These are phyloP conservation scores for Rhineura floridana DNA, from an alignment of 2,113 vertebrate species.

Conservation along the genomic window DNA sequence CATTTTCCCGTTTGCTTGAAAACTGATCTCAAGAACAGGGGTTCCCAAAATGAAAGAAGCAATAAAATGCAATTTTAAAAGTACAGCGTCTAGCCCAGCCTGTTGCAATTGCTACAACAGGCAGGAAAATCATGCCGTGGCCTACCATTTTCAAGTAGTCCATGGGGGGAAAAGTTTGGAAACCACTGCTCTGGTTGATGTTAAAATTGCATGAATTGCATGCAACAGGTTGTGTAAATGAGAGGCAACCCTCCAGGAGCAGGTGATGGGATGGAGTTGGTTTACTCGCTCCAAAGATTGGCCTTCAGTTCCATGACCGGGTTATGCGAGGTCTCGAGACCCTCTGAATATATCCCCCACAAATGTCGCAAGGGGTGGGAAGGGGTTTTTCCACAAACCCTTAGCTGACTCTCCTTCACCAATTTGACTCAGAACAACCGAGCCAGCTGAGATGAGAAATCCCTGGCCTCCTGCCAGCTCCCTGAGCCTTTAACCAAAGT, in stretches of 20 bases:
- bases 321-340: neutral
- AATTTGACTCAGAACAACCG: neutral
- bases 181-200: too few relatives aligned
- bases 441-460: neutral
- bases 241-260: too few relatives aligned
- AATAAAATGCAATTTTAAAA: too few relatives aligned
- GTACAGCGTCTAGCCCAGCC: too few relatives aligned
- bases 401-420: slow-evolving; percentile 6
- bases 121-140: too few relatives aligned
- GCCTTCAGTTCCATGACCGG: neutral
- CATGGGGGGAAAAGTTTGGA: too few relatives aligned
- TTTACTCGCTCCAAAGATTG: neutral
- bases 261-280: neutral
- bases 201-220: neutral
- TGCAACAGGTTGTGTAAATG: neutral
- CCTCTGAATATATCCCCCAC: neutral
- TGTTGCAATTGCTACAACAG: too few relatives aligned
- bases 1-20: too few relatives aligned
- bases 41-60: too few relatives aligned
- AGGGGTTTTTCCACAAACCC: neutral
- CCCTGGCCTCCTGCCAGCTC: neutral
- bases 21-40: neutral
- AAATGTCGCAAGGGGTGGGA: neutral
- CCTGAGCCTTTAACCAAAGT: slow-evolving; percentile 5
- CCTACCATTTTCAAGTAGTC: too few relatives aligned